Conservation (phyloP, 2,797 vertebrate genomes). For the Brachyalestes nurse region DNA sequence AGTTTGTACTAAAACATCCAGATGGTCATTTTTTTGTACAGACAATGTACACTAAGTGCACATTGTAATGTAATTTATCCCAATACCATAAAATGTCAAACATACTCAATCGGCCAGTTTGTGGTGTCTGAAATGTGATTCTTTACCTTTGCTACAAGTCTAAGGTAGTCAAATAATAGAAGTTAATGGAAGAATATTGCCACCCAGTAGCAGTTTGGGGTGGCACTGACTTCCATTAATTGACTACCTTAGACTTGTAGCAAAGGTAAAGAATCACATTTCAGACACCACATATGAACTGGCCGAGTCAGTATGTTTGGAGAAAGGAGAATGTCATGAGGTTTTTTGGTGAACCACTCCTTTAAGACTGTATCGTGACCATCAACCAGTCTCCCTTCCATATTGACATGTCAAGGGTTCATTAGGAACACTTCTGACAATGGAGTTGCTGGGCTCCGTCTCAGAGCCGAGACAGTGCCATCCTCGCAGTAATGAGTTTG, state of each 20-base stretch:
- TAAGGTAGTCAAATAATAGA: too few relatives aligned
- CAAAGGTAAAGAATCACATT: not conserved
- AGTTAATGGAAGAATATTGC: too few relatives aligned
- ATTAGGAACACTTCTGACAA: slow-evolving; percentile 34
- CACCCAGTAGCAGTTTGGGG: too few relatives aligned
- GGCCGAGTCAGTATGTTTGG: not conserved
- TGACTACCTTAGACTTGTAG: not conserved
- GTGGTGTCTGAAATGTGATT: too few relatives aligned
- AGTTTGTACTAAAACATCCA: not conserved
- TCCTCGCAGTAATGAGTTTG: slow-evolving; percentile 57
- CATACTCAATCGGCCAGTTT: too few relatives aligned
- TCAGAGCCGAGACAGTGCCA: slow-evolving; percentile 36
- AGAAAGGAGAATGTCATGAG: not conserved
- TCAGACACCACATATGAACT: not conserved
- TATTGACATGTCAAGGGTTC: slow-evolving; percentile 36
- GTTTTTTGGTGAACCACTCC: not conserved
- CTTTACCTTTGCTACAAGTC: too few relatives aligned
- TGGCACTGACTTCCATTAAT: not conserved
- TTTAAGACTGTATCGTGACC: slow-evolving; percentile 2
- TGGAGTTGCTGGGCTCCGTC: slow-evolving; percentile 25
- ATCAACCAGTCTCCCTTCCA: slow-evolving; percentile 21
- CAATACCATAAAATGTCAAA: too few relatives aligned
- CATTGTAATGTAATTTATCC: not conserved
- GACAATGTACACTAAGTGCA: too few relatives aligned
- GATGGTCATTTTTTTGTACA: not conserved